Evolutionary conservation across 1,140 invertebrate species (phyloP), one percentile per base, ranked within the genome.

Genomic region (Formica selysi): DNA sequence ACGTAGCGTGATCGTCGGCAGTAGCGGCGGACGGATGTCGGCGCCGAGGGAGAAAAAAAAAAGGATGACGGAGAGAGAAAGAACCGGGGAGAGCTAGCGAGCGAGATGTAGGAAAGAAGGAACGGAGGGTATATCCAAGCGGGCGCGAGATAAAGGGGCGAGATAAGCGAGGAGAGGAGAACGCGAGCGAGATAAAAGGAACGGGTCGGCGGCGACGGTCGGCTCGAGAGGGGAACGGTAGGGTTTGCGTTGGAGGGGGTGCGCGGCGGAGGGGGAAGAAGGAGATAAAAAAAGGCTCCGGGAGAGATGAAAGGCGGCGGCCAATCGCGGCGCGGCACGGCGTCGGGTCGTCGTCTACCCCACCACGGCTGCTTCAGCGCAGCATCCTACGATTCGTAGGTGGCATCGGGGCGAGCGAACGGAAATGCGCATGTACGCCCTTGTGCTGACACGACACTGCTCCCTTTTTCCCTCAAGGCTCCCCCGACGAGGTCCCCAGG

Each of bases 341-440:
- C 73, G 67, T 78, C 73, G 87, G 73, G 86, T 79, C 81, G 67
- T 85, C 79, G 85, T 51, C 70, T 48, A 32, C 78, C 73, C 84
- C 91, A 73, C 91, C 83, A 88, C 2, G 29, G 80, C 65, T 71
- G 68, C 65, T 84, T 74, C 86, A 90, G 87, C 90, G 83, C 92
- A 92, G 92, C 92, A 92, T 92, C 92, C 89, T 76, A 85, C 71
- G 81, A 86, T 90, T 90, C 86, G 89, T 90, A 90, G 89, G 88
- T 73, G 88, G 86, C 64, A 48, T 76, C 71, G 81, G 68, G 13
- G 71, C 59, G 76, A 76, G 41, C 78, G 38, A 83, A 73, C 86
- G 84, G 84, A 91, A 91, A 81, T 90, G 89, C 89, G 89, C 89
- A 91, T 91, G 89, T 88, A 88, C 89, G 79, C 85, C 89, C 87